phyloP scores from a whole-genome alignment of 2,113 vertebrate genomes.

The Perognathus longimembris region DNA sequence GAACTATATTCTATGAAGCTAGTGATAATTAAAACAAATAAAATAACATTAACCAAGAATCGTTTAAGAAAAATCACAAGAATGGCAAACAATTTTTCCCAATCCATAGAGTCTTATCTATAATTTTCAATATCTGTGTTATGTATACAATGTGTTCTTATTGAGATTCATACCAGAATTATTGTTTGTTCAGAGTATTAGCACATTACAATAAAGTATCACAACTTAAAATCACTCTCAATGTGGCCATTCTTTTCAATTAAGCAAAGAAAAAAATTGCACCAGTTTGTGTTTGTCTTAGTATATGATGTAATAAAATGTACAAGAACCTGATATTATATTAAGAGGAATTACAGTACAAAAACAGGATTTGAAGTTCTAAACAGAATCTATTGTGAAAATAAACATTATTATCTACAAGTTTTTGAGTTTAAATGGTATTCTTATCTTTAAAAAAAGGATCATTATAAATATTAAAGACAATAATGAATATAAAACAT shows the following conservation, averaged over 20 bases:
- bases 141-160: neutral
- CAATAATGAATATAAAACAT: neutral
- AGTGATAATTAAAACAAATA: constrained; percentile 33
- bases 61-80: constrained; percentile 1
- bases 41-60: neutral
- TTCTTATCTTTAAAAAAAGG: neutral
- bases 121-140: neutral
- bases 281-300: neutral
- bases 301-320: neutral
- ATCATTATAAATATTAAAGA: neutral
- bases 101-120: neutral
- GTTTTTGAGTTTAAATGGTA: neutral
- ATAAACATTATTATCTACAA: neutral
- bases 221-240: constrained; percentile 10
- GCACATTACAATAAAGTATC: neutral
- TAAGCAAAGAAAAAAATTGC: constrained; percentile 43
- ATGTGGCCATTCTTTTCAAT: neutral
- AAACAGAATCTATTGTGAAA: neutral
- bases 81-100: neutral
- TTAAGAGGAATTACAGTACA: neutral
- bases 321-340: neutral
- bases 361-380: neutral
- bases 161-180: neutral
- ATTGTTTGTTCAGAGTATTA: neutral
- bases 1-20: neutral